Evolutionary conservation across 2,113 vertebrate species (phyloP).

Genomic region (Xiphophorus couchianus): DNA sequence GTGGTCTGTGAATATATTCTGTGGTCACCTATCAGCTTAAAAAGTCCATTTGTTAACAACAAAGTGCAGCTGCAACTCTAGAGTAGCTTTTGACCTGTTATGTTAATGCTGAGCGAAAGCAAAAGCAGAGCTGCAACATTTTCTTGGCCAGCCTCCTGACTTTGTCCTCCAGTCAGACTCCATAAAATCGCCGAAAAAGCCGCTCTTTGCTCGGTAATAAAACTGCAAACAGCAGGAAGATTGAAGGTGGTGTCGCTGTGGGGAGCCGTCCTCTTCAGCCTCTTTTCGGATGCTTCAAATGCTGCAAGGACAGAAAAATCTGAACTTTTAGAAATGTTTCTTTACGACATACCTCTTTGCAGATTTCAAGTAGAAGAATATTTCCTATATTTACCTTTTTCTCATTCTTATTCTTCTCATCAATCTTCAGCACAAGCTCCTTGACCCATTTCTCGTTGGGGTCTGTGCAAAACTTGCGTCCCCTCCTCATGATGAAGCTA

Average conservation of each 20-base stretch:
- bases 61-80: constrained; percentile 7
- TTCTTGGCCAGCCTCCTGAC: background rate
- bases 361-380: background rate
- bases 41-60: constrained; percentile 3
- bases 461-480: constrained; percentile 58
- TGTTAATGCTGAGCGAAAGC: constrained; percentile 47
- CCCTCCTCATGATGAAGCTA: constrained; percentile 70
- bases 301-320: constrained; percentile 23
- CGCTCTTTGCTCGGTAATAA: constrained; percentile 24
- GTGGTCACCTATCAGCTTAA: background rate
- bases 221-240: constrained; percentile 4
- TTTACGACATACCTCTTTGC: background rate
- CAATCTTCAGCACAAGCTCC: constrained; percentile 19
- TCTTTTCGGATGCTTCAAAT: background rate
- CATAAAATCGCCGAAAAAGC: constrained; percentile 30
- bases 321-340: background rate
- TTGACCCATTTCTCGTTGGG: constrained; percentile 63
- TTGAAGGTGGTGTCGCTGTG: background rate
- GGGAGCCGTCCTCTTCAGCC: constrained; percentile 13
- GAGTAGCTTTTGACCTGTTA: constrained; percentile 22
- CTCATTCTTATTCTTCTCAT: background rate
- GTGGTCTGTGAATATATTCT: background rate
- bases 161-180: constrained; percentile 17
- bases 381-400: constrained; percentile 13
- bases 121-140: constrained; percentile 49